Evolutionary conservation across 2,113 vertebrate genomes (phyloP).

Genomic region (Azemiops feae): DNA sequence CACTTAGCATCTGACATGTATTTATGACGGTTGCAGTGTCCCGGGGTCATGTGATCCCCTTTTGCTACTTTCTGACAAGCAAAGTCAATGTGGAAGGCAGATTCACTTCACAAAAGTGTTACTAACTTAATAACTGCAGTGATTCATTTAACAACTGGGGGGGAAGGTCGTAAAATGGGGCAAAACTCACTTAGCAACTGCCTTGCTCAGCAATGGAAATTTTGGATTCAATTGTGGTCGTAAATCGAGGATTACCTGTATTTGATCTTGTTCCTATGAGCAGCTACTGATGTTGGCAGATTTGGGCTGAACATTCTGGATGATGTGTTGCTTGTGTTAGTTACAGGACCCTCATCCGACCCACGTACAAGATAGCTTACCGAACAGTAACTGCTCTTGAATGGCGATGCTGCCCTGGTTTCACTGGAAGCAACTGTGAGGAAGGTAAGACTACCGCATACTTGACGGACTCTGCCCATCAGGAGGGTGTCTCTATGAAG

Average conservation of each 20-base stretch:
- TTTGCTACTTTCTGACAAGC: no score
- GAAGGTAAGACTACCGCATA: constrained; percentile 75
- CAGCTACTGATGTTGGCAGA: background rate
- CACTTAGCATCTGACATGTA: no score
- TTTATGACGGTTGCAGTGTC: no score
- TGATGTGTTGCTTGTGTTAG: constrained; percentile 75
- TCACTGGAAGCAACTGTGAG: constrained; percentile 84
- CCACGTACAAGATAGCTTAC: constrained; percentile 86
- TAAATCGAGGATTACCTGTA: background rate
- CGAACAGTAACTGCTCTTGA: constrained; percentile 86
- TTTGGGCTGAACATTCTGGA: background rate
- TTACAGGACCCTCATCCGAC: constrained; percentile 92
- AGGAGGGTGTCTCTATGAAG: no score
- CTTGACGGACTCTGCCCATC: fast-evolving
- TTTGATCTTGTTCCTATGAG: background rate
- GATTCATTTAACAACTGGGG: no score
- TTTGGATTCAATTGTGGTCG: background rate
- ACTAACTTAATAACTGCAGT: no score
- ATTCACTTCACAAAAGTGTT: no score
- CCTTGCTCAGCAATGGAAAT: background rate
- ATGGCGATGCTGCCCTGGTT: constrained; percentile 93
- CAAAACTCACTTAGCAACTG: background rate
- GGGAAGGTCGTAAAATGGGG: no score
- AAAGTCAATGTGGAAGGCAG: no score
- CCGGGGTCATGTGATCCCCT: no score